Evolutionary conservation across 2,113 vertebrate species (phyloP).

Genomic region (Cryptomyrus ogoouensis): DNA sequence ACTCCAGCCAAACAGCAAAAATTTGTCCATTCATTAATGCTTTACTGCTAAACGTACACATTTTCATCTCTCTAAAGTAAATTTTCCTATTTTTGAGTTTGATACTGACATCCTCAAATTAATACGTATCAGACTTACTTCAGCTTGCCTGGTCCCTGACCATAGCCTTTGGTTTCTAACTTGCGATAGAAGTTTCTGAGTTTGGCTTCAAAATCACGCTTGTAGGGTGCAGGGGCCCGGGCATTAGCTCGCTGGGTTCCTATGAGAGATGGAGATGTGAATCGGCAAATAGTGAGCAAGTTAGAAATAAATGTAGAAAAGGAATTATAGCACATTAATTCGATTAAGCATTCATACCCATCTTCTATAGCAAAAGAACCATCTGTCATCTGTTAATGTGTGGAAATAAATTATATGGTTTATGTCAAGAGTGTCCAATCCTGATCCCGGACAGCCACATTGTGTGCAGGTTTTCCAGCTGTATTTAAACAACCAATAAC

Average conservation of each 20-base stretch:
- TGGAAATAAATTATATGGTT: background rate
- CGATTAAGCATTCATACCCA: background rate
- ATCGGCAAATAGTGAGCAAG: background rate
- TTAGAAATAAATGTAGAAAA: background rate
- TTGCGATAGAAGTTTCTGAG: constrained; percentile 98
- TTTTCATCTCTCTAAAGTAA: background rate
- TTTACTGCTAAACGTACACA: background rate
- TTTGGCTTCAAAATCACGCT: constrained; percentile 97
- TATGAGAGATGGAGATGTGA: constrained; percentile 39
- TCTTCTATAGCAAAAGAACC: background rate
- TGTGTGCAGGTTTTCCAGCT: constrained; percentile 8
- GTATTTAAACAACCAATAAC: constrained; percentile 3
- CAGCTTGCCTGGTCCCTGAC: constrained; percentile 95
- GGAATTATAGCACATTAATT: background rate
- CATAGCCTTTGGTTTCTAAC: constrained; percentile 95
- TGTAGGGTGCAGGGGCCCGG: constrained; percentile 92
- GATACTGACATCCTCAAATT: constrained; percentile 4
- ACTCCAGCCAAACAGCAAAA: background rate
- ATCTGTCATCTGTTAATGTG: background rate
- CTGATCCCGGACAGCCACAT: background rate
- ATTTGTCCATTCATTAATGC: background rate
- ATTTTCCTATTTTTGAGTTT: background rate
- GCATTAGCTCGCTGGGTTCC: constrained; percentile 94
- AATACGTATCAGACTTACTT: constrained; percentile 67
- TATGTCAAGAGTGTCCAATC: constrained; percentile 1